Conservation (phyloP, 2,888 invertebrate genomes). For the Anticlea derivata region DNA sequence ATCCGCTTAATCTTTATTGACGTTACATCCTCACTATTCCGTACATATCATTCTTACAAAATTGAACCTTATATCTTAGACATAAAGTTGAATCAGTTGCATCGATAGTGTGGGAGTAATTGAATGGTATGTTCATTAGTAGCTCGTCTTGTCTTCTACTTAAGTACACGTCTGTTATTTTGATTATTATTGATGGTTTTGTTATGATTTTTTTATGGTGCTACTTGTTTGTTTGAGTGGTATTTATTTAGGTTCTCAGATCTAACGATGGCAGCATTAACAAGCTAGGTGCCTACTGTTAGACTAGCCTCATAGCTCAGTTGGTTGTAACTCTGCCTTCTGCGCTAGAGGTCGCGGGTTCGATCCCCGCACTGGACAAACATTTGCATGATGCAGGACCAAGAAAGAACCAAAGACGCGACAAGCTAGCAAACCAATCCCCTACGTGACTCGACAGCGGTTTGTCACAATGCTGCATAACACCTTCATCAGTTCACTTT, state of each 20-base stretch:
- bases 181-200: constrained; percentile 57
- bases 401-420: too few species aligned
- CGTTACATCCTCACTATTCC: constrained; percentile 32
- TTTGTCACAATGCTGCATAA: neutral
- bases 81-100: constrained; percentile 5
- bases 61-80: constrained; percentile 13
- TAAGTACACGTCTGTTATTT: constrained; percentile 49
- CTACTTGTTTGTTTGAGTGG: constrained; percentile 31
- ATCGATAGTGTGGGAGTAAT: constrained; percentile 7
- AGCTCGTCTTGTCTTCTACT: constrained; percentile 36
- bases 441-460: neutral
- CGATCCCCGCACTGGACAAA: too few species aligned
- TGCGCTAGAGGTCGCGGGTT: too few species aligned
- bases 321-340: too few species aligned
- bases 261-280: too few species aligned
- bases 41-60: constrained; percentile 1
- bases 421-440: too few species aligned
- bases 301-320: too few species aligned
- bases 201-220: constrained; percentile 38
- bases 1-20: constrained; percentile 69
- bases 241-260: constrained; percentile 1
- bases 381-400: too few species aligned
- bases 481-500: neutral
- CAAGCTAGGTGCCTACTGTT: too few species aligned
- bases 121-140: constrained; percentile 37